Evolutionary conservation across 2,797 vertebrate species (phyloP).

Genomic region (Gymnothorax reevesii): DNA sequence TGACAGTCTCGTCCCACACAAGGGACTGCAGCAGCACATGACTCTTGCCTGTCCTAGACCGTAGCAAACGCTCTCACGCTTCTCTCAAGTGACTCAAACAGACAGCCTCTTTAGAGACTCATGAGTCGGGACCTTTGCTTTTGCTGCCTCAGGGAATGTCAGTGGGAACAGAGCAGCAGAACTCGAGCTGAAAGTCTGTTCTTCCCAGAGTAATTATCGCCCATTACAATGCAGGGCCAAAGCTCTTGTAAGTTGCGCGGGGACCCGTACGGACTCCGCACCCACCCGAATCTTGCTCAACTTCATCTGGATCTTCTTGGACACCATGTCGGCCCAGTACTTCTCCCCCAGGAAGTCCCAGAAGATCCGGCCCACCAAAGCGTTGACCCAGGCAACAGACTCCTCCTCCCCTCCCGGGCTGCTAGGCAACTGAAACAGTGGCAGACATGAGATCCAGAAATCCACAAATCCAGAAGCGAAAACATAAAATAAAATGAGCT

Average conservation of each 20-base stretch:
- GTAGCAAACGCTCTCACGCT: too few relatives aligned
- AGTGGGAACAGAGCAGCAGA: neutral
- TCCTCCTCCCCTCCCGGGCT: constrained; percentile 66
- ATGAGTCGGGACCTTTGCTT: too few relatives aligned
- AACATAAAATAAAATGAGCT: neutral
- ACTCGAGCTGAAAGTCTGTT: neutral
- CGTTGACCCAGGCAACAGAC: constrained; percentile 89
- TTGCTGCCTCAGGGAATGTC: neutral
- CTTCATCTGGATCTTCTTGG: constrained; percentile 99
- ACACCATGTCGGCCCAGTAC: constrained; percentile 90
- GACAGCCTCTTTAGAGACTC: neutral
- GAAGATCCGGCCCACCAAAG: constrained; percentile 84
- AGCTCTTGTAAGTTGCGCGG: neutral
- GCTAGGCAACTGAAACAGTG: constrained; percentile 72
- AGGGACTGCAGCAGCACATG: neutral
- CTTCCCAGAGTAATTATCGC: neutral
- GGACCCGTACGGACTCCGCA: neutral
- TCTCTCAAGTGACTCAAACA: neutral
- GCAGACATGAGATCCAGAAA: neutral
- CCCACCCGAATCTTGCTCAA: constrained; percentile 96
- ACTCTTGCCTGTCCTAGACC: neutral
- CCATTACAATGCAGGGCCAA: neutral
- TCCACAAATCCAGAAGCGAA: neutral
- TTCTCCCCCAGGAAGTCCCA: constrained; percentile 97
- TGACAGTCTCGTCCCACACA: neutral